phyloP scores from a whole-genome alignment of 2,888 invertebrate genomes.

The Neuroscelio doddi region DNA sequence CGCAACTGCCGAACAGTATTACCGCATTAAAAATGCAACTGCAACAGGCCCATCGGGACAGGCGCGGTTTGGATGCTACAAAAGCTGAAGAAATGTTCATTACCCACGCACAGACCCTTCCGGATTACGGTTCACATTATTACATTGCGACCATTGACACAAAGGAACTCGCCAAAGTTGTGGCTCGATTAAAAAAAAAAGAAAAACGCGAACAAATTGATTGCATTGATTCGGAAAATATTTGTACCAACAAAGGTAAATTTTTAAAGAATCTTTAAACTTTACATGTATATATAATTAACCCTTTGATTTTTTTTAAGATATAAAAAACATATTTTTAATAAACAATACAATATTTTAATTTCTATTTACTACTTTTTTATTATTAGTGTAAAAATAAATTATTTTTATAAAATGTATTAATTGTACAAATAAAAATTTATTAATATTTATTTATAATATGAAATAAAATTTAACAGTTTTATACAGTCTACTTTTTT shows the following conservation, averaged over 20 bases:
- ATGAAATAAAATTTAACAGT: too few species aligned
- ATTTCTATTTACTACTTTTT: too few species aligned
- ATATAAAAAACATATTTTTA: too few species aligned
- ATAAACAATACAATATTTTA: too few species aligned
- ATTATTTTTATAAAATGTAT: background rate
- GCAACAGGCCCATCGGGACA: conserved; percentile 74
- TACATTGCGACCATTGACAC: conserved; percentile 77
- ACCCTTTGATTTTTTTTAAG: too few species aligned
- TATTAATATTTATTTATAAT: too few species aligned
- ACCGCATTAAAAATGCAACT: conserved; percentile 70
- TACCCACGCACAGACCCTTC: conserved; percentile 78
- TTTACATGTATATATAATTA: too few species aligned
- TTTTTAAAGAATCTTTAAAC: too few species aligned
- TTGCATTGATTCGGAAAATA: conserved; percentile 51
- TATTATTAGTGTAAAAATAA: too few species aligned
- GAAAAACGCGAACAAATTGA: conserved; percentile 6
- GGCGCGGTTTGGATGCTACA: conserved; percentile 77
- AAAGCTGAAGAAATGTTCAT: conserved; percentile 83
- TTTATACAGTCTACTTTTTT: too few species aligned
- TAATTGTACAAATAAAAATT: too few species aligned
- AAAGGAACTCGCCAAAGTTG: conserved; percentile 64
- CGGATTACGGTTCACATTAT: conserved; percentile 84
- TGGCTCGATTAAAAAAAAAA: conserved; percentile 56
- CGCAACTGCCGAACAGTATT: conserved; percentile 55
- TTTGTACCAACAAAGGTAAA: conserved; percentile 48